These are phyloP conservation scores for Schizaphis graminum DNA, from an alignment of 2,888 invertebrate genomes.

Conservation along the genomic window DNA sequence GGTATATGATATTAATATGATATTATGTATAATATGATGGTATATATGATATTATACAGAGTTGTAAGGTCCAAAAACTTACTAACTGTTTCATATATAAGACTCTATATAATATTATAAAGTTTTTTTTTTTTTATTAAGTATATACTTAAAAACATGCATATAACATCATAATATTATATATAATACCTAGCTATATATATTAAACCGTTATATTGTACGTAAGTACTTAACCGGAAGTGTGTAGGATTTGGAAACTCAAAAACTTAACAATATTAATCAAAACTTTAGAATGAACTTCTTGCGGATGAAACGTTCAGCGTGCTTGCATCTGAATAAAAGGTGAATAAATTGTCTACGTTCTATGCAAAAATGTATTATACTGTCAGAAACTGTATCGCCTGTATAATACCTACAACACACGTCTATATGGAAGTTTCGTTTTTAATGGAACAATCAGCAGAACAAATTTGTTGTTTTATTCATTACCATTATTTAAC, in stretches of 20 bases:
- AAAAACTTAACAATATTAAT: slow-evolving; percentile 26
- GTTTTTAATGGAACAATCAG: background rate
- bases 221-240: background rate
- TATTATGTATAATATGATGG: too few species aligned
- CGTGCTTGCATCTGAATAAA: background rate
- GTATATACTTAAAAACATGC: background rate
- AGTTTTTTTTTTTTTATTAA: background rate
- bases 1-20: too few species aligned
- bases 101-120: background rate
- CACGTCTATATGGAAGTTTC: background rate
- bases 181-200: background rate
- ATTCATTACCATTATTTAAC: background rate
- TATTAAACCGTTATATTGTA: background rate
- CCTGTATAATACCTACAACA: background rate
- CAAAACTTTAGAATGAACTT: slow-evolving; percentile 43
- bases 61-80: background rate
- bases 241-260: background rate
- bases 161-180: background rate
- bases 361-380: background rate
- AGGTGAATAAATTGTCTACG: background rate
- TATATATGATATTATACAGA: too few species aligned
- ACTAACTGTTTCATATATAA: background rate
- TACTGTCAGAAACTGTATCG: background rate
- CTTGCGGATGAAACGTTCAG: slow-evolving; percentile 34
- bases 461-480: background rate